phyloP scores from a whole-genome alignment of 2,113 vertebrate species.

The Callorhinus ursinus region DNA sequence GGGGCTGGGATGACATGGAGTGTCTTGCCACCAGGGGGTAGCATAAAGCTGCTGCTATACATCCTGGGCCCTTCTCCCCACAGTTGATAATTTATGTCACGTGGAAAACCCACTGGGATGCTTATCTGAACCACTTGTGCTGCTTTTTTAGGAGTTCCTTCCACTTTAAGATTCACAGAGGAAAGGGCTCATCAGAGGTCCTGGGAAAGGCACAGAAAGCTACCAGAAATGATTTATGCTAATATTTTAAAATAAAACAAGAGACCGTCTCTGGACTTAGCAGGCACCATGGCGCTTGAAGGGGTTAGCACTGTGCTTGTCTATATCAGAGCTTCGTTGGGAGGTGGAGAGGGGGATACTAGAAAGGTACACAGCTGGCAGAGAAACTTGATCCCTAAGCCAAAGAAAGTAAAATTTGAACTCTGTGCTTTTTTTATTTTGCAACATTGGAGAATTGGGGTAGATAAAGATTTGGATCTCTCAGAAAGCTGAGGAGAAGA shows the following conservation, averaged over 20 bases:
- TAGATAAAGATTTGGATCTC: constrained; percentile 6
- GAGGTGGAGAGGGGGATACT: accelerated
- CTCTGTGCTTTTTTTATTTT: constrained; percentile 2
- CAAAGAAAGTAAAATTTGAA: neutral
- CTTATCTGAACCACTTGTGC: neutral
- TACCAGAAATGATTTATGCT: constrained; percentile 5
- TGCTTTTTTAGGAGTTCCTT: neutral
- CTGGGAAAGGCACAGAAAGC: constrained; percentile 39
- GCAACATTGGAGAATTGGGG: neutral
- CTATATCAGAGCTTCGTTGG: neutral
- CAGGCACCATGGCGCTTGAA: neutral
- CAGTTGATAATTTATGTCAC: neutral
- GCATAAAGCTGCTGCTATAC: constrained; percentile 6
- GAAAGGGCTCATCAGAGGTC: constrained; percentile 41
- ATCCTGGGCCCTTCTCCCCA: neutral
- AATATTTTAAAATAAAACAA: constrained; percentile 34
- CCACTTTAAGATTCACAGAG: neutral
- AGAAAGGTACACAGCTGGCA: neutral
- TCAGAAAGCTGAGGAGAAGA: constrained; percentile 12
- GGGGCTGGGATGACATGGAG: neutral
- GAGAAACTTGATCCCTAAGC: neutral
- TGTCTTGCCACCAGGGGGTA: constrained; percentile 59
- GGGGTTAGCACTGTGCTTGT: neutral
- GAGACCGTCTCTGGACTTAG: neutral
- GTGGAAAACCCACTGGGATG: neutral